Base-by-base conservation (phyloP, 2,797 vertebrate species). In the Nannoperca australis region DNA sequence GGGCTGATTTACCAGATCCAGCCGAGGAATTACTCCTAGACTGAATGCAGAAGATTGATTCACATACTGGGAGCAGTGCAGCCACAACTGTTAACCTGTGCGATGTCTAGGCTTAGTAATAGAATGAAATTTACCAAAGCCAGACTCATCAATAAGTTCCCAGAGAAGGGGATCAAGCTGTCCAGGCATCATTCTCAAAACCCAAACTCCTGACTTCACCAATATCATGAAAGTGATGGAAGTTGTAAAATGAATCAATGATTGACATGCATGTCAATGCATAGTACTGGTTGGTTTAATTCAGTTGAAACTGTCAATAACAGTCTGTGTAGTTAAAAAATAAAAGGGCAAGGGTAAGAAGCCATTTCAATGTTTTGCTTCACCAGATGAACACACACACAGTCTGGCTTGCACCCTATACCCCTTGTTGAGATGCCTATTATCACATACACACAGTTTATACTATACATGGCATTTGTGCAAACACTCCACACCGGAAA, bases 31-130 rank as follows among this genome's bases (percentile, higher is more conserved):
- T 59, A 80, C 64, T 76, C 47, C 56, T 55, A 54, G 54, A 40
- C 55, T 63, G 22, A 75, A 55, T 73, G 36, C 49, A 55, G 32
- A 17, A 71, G 30, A 73, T n/a, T 73, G 65, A 78, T 50, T 83
- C 59, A 68, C 20, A 58, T 7, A 14, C 30, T 68, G 30, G 5
- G 1, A 49, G 22, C 42, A 68, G 65, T 15, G 15, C 6, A 55
- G 51, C 13, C 13, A 24, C 34, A 64, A 32, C 40, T 44, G 1
- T 50, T 59, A 49, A 62, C 20, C 12, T 73, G 6, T 40, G 14
- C 8, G 38, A 18, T 18, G 55, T 72, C 17, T 27, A 24, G 27
- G 47, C 27, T 18, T 47, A 14, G 54, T 36, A 24, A 56, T 4
- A 56, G 34, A 20, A 47, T 9, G 32, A n/a, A 47, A 51, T 61